phyloP scores from a whole-genome alignment of 2,888 invertebrate species.

The Ophraella communa region DNA sequence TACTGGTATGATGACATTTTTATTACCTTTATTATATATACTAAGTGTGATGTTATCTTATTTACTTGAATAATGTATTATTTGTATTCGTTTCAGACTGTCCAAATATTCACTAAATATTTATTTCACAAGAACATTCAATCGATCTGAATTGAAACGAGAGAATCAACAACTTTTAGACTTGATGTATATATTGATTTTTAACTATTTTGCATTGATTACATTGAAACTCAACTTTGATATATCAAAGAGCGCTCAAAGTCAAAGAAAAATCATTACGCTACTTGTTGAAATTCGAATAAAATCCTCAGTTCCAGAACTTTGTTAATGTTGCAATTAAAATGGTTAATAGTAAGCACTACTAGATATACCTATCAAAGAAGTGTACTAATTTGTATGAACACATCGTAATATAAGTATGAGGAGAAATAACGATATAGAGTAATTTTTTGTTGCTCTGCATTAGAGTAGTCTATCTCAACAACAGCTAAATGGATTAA shows the following conservation, averaged over 20 bases:
- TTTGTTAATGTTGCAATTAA: no score
- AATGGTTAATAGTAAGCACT: no score
- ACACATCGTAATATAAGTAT: not conserved
- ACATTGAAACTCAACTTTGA: not conserved
- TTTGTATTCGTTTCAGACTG: no score
- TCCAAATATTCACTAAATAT: conserved; percentile 18
- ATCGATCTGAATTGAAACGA: conserved; percentile 29
- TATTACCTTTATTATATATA: no score
- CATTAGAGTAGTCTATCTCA: conserved; percentile 10
- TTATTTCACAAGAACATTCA: conserved; percentile 27
- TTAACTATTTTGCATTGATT: conserved; percentile 2
- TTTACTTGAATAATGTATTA: no score
- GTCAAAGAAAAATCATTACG: not conserved
- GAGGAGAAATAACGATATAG: not conserved
- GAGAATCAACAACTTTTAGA: conserved; percentile 25
- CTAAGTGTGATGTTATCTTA: no score
- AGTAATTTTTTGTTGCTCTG: not conserved
- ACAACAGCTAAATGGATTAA: conserved; percentile 54
- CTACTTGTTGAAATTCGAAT: not conserved
- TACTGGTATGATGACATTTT: no score
- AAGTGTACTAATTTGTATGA: not conserved
- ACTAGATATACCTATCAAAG: not conserved
- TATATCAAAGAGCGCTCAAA: not conserved
- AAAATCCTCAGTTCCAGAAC: not conserved
- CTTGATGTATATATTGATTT: conserved; percentile 24